Base-by-base conservation (phyloP, 2,113 vertebrate species). In the Phocoena phocoena region DNA sequence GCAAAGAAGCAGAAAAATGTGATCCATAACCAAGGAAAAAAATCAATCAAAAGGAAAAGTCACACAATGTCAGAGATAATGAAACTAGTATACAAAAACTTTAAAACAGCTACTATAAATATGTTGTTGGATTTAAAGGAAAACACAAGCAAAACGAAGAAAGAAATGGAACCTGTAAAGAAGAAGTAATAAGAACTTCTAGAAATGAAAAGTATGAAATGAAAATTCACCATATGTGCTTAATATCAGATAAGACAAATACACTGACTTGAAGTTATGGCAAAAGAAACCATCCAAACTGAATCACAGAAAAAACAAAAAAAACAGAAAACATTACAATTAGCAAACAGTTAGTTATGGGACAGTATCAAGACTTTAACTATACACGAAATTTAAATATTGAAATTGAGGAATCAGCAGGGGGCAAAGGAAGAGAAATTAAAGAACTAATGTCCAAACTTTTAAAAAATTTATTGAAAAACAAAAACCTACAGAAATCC, bases 401-500 rank as follows among this genome's bases (percentile, higher is more conserved):
- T 81, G 20, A 88, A 92, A 85, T 85, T 70, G 79, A 96, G 80
- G 25, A 47, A 31, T 85, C 18, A 88, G 33, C 53, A 92, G 33
- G 33, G 6, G 5, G 2, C 28, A 9, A 4, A 90, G n/a, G 6
- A 87, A 77, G 18, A 90, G 4, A 4, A 53, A 60, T 17, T 87
- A 41, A 47, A 90, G 18, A 94, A 47, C 44, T 68, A 33, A 55
- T 58, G 44, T 28, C 6, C 23, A 38, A 60, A 6, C 44, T 26
- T 84, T 74, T 88, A 58, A 76, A 41, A 74, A 88, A 84, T 92
- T 65, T 93, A 26, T 82, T 93, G 38, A 73, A 33, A 94, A 87
- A 12, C 53, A 28, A 41, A 87, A 71, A 79, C 38, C 25, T 36
- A 60, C 25, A 82, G 53, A 95, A 11, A 41, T 28, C 20, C 26